These are phyloP conservation scores for Gnatocerus cornutus DNA, from an alignment of 2,888 invertebrate species.

Conservation along the genomic window DNA sequence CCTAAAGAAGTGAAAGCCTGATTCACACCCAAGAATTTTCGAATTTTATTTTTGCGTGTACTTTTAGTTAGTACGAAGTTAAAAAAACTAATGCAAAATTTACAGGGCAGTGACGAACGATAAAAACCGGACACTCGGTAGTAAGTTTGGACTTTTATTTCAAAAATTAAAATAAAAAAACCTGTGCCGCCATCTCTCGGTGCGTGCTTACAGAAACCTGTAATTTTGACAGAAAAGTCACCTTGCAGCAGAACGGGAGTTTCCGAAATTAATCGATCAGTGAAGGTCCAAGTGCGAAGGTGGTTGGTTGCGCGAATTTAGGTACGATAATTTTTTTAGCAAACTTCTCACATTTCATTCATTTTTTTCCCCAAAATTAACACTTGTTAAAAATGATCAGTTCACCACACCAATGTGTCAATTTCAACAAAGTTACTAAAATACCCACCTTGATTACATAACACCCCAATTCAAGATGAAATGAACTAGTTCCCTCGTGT, in stretches of 20 bases:
- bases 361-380: not conserved
- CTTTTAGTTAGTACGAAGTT: no score
- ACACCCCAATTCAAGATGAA: conserved; percentile 5
- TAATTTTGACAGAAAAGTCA: conserved; percentile 6
- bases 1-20: no score
- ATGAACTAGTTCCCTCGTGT: conserved; percentile 6
- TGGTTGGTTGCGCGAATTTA: conserved; percentile 10
- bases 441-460: conserved; percentile 22
- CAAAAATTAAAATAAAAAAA: no score
- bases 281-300: conserved; percentile 17
- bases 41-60: no score
- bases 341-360: not conserved
- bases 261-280: conserved; percentile 38
- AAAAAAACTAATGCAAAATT: no score
- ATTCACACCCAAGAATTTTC: no score
- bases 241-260: conserved; percentile 32
- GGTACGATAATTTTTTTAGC: conserved; percentile 31
- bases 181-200: conserved; percentile 16
- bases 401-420: not conserved
- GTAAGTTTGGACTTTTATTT: no score
- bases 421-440: not conserved
- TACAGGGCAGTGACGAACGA: no score
- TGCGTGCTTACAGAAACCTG: not conserved
- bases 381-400: not conserved
- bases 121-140: no score